Conservation (phyloP, 2,888 invertebrate species). For the Metallyticus violacea region DNA sequence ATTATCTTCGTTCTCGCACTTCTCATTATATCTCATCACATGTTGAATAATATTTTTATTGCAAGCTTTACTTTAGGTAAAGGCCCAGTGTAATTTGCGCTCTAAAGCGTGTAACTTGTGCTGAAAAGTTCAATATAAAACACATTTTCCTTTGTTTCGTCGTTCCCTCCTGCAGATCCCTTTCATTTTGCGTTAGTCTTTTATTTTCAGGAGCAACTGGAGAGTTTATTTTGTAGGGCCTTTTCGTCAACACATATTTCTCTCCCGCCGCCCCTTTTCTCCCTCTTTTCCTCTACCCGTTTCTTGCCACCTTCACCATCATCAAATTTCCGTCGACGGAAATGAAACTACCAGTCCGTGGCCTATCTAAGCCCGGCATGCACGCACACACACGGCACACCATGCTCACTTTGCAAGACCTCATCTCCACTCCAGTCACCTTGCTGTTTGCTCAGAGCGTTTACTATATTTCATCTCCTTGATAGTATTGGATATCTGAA, state of each 20-base stretch:
- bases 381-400: not conserved
- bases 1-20: too few species aligned
- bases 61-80: too few species aligned
- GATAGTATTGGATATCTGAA: not conserved
- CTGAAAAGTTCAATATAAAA: not conserved
- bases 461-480: not conserved
- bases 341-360: conserved; percentile 24
- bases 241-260: not conserved
- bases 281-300: not conserved
- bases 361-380: not conserved
- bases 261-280: not conserved
- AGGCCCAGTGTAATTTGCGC: too few species aligned
- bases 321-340: conserved; percentile 30
- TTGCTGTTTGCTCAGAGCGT: not conserved
- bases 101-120: not conserved
- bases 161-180: too few species aligned
- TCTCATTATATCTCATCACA: too few species aligned
- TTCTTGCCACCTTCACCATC: conserved; percentile 20
- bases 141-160: not conserved
- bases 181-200: not conserved
- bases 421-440: not conserved
- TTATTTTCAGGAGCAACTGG: not conserved
- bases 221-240: not conserved
- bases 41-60: too few species aligned
- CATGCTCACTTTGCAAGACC: not conserved